phyloP scores from a whole-genome alignment of 2,113 vertebrate genomes.

The Orcinus orca region DNA sequence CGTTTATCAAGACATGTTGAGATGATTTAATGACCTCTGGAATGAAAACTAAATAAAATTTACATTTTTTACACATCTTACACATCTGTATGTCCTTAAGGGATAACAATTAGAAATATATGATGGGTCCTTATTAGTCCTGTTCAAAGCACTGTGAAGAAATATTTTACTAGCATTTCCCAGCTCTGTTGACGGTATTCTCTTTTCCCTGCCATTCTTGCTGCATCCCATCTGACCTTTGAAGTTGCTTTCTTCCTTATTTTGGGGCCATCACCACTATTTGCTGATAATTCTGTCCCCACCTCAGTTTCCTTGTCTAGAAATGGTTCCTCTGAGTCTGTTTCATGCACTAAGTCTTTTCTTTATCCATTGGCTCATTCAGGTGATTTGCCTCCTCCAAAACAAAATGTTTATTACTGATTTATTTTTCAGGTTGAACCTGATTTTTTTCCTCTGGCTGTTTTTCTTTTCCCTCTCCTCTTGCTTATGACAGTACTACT shows the following conservation, averaged over 20 bases:
- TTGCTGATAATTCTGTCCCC: neutral
- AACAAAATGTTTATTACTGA: neutral
- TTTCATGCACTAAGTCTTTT: constrained; percentile 12
- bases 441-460: neutral
- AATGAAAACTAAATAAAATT: neutral
- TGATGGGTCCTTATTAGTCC: neutral
- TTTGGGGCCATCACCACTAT: neutral
- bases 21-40: neutral
- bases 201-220: neutral
- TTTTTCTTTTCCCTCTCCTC: neutral
- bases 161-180: neutral
- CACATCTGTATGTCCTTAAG: neutral
- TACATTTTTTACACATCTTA: neutral
- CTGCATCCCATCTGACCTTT: neutral
- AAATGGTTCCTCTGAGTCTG: neutral
- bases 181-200: neutral
- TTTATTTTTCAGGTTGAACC: neutral
- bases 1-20: neutral
- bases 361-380: neutral
- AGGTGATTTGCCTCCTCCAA: neutral
- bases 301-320: neutral
- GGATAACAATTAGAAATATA: neutral
- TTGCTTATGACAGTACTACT: neutral
- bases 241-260: neutral
- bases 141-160: neutral